phyloP scores from a whole-genome alignment of 2,797 vertebrate species.

The Gymnoscopelus microlampas region DNA sequence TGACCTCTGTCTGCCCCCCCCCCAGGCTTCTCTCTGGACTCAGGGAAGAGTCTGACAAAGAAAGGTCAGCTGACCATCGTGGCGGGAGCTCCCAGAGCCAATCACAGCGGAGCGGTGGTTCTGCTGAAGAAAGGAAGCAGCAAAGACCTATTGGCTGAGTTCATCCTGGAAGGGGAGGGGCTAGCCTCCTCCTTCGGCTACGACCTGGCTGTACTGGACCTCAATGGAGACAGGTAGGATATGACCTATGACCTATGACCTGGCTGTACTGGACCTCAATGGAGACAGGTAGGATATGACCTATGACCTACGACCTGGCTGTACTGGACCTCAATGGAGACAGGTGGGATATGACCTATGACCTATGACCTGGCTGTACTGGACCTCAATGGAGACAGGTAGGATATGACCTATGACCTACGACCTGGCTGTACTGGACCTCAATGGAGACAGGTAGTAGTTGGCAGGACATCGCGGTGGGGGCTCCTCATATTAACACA shows the following conservation, averaged over 20 bases:
- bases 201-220: constrained; percentile 92
- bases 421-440: too few relatives aligned
- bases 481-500: too few relatives aligned
- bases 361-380: constrained; percentile 91
- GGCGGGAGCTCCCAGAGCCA: constrained; percentile 93
- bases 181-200: constrained; percentile 97
- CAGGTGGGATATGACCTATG: too few relatives aligned
- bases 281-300: too few relatives aligned
- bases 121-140: constrained; percentile 83
- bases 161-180: constrained; percentile 90
- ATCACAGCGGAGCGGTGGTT: constrained; percentile 93
- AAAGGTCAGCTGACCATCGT: constrained; percentile 89
- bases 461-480: too few relatives aligned
- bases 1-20: constrained; percentile 8
- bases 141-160: constrained; percentile 66
- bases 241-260: too few relatives aligned
- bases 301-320: too few relatives aligned
- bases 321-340: too few relatives aligned
- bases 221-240: constrained; percentile 87
- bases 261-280: too few relatives aligned
- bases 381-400: constrained; percentile 88
- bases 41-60: constrained; percentile 85
- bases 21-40: constrained; percentile 95
- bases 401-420: too few relatives aligned
- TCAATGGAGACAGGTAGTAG: too few relatives aligned